Percentiles rank a stretch among this genome's conserved stretches.
Conservation (phyloP, 2,888 invertebrate species). For the Coleophora flavipennella region DNA sequence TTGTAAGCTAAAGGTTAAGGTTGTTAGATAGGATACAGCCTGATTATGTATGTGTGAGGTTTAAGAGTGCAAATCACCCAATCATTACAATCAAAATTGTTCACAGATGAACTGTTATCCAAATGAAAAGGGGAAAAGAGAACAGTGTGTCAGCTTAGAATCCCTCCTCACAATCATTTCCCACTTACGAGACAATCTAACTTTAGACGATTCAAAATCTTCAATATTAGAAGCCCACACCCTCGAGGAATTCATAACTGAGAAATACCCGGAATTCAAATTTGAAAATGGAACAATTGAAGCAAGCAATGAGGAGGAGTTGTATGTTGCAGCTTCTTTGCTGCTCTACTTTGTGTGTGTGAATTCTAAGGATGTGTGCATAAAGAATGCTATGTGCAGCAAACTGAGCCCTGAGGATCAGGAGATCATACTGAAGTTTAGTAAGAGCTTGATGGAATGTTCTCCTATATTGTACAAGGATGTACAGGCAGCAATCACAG, state of each 20-base stretch:
- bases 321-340: slow-evolving; percentile 60
- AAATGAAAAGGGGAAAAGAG: slow-evolving; percentile 29
- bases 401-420: slow-evolving; percentile 65
- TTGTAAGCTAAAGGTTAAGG: too few species aligned
- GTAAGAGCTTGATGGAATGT: slow-evolving; percentile 64
- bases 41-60: too few species aligned
- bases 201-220: slow-evolving; percentile 55
- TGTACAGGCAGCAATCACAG: slow-evolving; percentile 53
- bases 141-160: slow-evolving; percentile 33
- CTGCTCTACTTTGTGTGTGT: slow-evolving; percentile 66
- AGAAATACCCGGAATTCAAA: slow-evolving; percentile 66
- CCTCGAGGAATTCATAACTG: slow-evolving; percentile 47
- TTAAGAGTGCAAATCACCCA: too few species aligned
- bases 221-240: slow-evolving; percentile 48
- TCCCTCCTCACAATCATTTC: slow-evolving; percentile 46
- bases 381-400: slow-evolving; percentile 70
- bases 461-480: slow-evolving; percentile 48
- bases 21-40: too few species aligned
- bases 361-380: slow-evolving; percentile 64
- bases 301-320: slow-evolving; percentile 37
- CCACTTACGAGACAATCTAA: slow-evolving; percentile 50
- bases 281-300: slow-evolving; percentile 46
- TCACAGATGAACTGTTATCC: slow-evolving; percentile 66
- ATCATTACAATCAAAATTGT: too few species aligned
- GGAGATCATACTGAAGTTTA: slow-evolving; percentile 66